Percentiles rank a stretch among this genome's conserved stretches.
Conservation (phyloP, 2,113 vertebrate genomes). For the Nothobranchius furzeri region DNA sequence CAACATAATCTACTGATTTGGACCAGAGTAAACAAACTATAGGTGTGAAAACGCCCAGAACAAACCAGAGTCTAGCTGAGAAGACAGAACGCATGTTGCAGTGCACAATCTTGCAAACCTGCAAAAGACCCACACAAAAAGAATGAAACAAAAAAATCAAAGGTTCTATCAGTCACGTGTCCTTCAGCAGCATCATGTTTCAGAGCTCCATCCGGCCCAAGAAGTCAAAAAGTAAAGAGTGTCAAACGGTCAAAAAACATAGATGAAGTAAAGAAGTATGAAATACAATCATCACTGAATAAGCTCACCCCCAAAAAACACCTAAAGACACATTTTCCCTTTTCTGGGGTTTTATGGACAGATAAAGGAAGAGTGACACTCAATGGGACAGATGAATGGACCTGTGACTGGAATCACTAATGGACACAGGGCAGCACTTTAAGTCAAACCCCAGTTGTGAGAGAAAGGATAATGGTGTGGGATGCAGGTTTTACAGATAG, state of each 20-base stretch:
- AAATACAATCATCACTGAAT: not conserved
- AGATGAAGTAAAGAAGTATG: not conserved
- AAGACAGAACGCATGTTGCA: too few species aligned
- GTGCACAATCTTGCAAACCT: not conserved
- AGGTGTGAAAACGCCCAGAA: too few species aligned
- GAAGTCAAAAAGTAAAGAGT: not conserved
- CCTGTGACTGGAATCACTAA: conserved; percentile 1
- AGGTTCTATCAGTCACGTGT: not conserved
- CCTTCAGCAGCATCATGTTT: not conserved
- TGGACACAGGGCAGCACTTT: conserved; percentile 10
- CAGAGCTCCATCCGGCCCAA: not conserved
- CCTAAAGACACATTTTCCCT: too few species aligned
- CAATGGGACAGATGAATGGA: not conserved
- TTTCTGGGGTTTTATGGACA: not conserved
- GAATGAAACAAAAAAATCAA: not conserved
- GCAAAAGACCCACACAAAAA: too few species aligned
- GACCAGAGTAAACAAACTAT: too few species aligned
- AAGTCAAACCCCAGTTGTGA: not conserved
- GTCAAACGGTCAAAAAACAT: conserved; percentile 7
- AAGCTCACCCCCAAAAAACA: too few species aligned
- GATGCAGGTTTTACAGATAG: not conserved
- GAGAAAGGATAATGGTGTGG: not conserved
- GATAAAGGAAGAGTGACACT: conserved; percentile 1
- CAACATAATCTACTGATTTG: too few species aligned
- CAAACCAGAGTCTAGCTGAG: too few species aligned